Evolutionary conservation across 1,140 invertebrate species (phyloP).

Genomic region (Papilio machaon): DNA sequence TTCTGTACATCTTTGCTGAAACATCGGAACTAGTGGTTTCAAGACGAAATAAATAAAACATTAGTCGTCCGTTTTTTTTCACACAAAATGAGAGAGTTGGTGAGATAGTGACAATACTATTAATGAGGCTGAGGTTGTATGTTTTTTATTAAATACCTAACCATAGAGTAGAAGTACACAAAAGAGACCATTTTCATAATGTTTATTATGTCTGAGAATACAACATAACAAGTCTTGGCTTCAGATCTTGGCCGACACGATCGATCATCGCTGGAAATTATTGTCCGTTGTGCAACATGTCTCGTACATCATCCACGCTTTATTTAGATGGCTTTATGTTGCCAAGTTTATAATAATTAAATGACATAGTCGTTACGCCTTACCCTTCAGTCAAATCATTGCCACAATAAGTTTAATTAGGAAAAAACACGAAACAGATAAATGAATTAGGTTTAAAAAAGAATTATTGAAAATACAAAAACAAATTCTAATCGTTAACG

Average conservation of each 20-base stretch:
- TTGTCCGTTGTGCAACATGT: constrained; percentile 35
- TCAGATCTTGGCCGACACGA: constrained; percentile 1
- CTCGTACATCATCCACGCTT: constrained; percentile 33
- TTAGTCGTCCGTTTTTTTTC: background rate
- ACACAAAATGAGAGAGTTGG: background rate
- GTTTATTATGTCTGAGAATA: constrained; percentile 3
- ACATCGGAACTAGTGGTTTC: background rate
- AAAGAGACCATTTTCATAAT: background rate
- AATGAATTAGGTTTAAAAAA: background rate
- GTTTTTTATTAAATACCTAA: background rate
- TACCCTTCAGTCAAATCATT: constrained; percentile 25
- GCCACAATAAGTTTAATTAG: background rate
- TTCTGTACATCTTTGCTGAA: background rate
- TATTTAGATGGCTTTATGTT: constrained; percentile 27
- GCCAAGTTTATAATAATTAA: constrained; percentile 36
- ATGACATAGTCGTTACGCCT: constrained; percentile 23
- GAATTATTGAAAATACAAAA: background rate
- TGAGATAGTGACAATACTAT: background rate
- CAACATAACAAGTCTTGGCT: constrained; percentile 16
- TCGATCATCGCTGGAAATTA: constrained; percentile 39
- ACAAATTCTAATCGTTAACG: background rate
- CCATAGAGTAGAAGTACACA: background rate
- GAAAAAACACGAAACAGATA: background rate
- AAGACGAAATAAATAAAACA: background rate
- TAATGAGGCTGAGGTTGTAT: background rate